A percentile compares a stretch with the other conserved stretches of the same genome.
phyloP scores from a whole-genome alignment of 2,888 invertebrate genomes.

The Tachina grossa region DNA sequence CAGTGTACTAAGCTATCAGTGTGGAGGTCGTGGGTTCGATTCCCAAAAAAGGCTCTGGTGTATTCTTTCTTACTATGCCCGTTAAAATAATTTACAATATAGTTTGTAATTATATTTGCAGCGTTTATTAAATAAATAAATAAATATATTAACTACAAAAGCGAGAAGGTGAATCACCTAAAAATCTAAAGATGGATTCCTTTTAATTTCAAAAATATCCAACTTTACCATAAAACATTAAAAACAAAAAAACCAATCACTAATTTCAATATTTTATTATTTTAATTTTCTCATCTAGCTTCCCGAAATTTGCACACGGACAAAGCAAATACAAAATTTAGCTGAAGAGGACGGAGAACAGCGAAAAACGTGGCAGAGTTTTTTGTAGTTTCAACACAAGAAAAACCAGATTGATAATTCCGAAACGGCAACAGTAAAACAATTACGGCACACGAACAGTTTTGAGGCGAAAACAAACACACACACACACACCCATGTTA shows the following conservation, averaged over 20 bases:
- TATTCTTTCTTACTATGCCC: too few relatives aligned
- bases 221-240: neutral
- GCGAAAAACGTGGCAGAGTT: conserved; percentile 31
- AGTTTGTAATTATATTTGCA: too few relatives aligned
- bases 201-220: conserved; percentile 15
- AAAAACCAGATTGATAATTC: conserved; percentile 51
- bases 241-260: conserved; percentile 25
- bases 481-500: conserved; percentile 6
- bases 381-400: conserved; percentile 30
- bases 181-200: neutral
- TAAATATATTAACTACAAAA: too few relatives aligned
- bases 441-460: conserved; percentile 39
- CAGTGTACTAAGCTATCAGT: too few relatives aligned
- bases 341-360: conserved; percentile 29
- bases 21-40: too few relatives aligned
- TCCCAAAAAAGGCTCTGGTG: too few relatives aligned
- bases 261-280: conserved; percentile 49
- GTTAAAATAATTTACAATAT: too few relatives aligned
- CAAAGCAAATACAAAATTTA: conserved; percentile 5
- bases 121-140: too few relatives aligned
- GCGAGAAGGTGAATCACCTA: too few relatives aligned
- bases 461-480: conserved; percentile 20
- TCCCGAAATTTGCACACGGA: conserved; percentile 45
- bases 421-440: conserved; percentile 26
- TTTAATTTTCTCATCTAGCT: conserved; percentile 38